Conservation (phyloP, 2,797 vertebrate species). For the Ctenopoma kingsleyae region DNA sequence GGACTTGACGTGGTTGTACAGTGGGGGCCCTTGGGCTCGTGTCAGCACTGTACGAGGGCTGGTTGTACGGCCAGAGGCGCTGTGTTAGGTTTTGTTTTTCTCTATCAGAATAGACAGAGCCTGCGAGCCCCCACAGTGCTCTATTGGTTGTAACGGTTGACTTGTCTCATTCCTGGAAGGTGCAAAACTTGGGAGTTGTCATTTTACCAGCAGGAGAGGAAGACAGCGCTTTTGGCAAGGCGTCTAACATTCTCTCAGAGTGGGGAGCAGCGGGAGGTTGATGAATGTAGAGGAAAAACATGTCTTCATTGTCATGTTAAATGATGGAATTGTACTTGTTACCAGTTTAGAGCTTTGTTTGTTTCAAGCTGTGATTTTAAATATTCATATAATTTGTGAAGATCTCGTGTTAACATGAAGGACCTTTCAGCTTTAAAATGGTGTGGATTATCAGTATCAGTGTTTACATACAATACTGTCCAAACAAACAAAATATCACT, state of each 20-base stretch:
- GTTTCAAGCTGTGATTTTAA: conserved; percentile 72
- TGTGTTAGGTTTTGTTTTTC: conserved; percentile 60
- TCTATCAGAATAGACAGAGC: conserved; percentile 31
- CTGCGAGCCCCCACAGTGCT: conserved; percentile 38
- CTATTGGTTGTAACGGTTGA: conserved; percentile 62
- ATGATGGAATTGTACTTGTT: conserved; percentile 59
- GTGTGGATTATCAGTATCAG: conserved; percentile 2
- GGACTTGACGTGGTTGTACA: conserved; percentile 67
- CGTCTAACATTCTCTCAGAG: conserved; percentile 57
- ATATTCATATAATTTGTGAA: conserved; percentile 62
- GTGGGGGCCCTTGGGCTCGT: conserved; percentile 59
- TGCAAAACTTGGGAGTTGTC: conserved; percentile 73
- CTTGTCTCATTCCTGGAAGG: conserved; percentile 72
- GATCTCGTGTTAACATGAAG: conserved; percentile 43
- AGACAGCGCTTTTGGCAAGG: conserved; percentile 67
- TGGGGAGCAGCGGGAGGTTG: conserved; percentile 71
- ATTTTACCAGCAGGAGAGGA: conserved; percentile 70
- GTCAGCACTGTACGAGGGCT: conserved; percentile 54
- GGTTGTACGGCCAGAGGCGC: conserved; percentile 45
- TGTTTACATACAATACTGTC: conserved; percentile 27
- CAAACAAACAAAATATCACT: conserved; percentile 33
- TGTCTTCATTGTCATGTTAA: conserved; percentile 63
- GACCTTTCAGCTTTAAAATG: conserved; percentile 32
- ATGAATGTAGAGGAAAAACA: conserved; percentile 69
- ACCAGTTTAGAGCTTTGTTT: conserved; percentile 41